Base-by-base conservation (phyloP, 2,797 vertebrate genomes). In the Danio kyathit region DNA sequence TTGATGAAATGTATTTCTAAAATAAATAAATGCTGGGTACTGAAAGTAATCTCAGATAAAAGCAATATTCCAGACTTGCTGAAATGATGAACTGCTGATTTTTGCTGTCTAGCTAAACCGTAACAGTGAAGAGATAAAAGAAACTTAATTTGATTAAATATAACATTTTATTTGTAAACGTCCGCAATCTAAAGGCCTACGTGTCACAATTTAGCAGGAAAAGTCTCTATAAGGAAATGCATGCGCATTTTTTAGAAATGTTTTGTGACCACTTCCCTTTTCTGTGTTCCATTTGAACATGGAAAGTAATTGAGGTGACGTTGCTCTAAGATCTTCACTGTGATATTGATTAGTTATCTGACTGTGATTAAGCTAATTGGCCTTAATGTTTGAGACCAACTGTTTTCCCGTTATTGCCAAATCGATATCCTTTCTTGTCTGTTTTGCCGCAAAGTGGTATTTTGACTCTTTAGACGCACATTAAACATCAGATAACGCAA, bases 261-360 rank as follows among this genome's bases (percentile, higher is more conserved):
- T 1, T 21, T 8, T 72, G 7, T 54, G 1, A 74, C 48, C 74
- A 76, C 38, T 76, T 65, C 74, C 60, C 11, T 65, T 63, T 40
- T 40, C 57, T 61, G 21, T 61, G 21, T 40, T 61, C 8, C 14
- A 29, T 6, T 14, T 17, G 14, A 59, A 60, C 1, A 60, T 74
- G 43, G 21, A 61, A 74, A 63, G 48, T 19, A 17, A 43, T 43
- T 38, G 2, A 75, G n/a, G 11, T 6, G 40, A 17, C 44, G 19
- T 17, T 51, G 4, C 9, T 3, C 43, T 61, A 13, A 61, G 59
- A 65, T 54, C 38, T 21, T 17, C n/a, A 6, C 12, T 5, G 5
- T 16, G 61, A 64, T 54, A 41, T 41, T 2, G 7, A 40, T 49
- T 51, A 12, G 6, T 69, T 7, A 21, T 66, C 44, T 48, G 43